Evolutionary conservation across 2,888 invertebrate species (phyloP).

Genomic region (Aphidoletes aphidimyza): DNA sequence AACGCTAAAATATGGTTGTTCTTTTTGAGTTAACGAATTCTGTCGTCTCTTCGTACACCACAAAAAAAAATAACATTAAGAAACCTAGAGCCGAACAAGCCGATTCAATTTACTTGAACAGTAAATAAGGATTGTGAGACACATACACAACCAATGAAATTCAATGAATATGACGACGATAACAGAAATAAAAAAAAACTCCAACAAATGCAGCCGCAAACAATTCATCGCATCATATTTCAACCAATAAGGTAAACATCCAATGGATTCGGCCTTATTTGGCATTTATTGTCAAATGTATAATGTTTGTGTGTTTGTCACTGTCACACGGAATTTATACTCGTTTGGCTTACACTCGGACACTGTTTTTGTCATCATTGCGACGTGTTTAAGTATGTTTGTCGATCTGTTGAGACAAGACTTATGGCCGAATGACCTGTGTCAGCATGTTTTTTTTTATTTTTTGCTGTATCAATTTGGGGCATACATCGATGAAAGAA

Average conservation of each 20-base stretch:
- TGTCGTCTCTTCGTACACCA: neutral
- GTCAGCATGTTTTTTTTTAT: too few species aligned
- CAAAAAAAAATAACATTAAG: neutral
- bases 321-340: slow-evolving; percentile 24
- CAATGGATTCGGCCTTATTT: neutral
- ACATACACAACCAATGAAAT: too few species aligned
- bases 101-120: neutral
- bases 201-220: neutral
- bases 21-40: neutral
- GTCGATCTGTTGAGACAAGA: slow-evolving; percentile 23
- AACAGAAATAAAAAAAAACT: too few species aligned
- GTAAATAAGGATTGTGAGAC: neutral
- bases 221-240: neutral
- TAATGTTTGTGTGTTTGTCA: neutral
- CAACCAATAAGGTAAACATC: neutral
- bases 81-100: neutral
- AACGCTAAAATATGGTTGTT: neutral
- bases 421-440: slow-evolving; percentile 6
- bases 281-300: neutral
- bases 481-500: neutral
- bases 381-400: neutral
- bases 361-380: neutral
- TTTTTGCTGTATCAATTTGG: too few species aligned
- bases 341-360: neutral
- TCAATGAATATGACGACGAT: neutral